A percentile compares a stretch with the other conserved stretches of the same genome.
Conservation (phyloP, 2,113 vertebrate genomes). For the Uria aalge region DNA sequence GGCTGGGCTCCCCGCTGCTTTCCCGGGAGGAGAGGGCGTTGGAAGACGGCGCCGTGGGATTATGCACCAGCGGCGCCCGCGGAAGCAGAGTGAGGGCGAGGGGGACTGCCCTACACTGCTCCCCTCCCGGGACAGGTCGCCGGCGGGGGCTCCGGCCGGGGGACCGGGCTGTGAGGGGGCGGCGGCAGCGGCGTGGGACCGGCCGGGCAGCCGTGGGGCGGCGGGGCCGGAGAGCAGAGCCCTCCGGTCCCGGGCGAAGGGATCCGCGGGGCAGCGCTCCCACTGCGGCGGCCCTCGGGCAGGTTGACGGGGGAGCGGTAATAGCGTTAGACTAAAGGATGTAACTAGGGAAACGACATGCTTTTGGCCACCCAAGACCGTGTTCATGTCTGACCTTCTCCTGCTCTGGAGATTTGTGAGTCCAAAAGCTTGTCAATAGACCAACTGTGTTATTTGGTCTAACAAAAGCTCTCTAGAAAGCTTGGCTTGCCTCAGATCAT, state of each 20-base stretch:
- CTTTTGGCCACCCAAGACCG: neutral
- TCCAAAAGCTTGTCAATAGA: neutral
- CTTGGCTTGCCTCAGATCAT: neutral
- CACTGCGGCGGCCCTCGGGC: neutral
- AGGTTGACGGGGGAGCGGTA: neutral
- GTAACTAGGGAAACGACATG: neutral
- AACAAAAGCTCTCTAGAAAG: neutral
- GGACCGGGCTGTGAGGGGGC: neutral
- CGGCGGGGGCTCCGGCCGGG: neutral
- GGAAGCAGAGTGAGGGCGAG: neutral
- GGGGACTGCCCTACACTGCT: neutral
- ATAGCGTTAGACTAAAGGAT: too few species aligned
- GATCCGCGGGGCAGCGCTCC: neutral
- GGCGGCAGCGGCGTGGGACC: neutral
- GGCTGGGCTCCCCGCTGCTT: neutral
- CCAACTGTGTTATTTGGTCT: neutral
- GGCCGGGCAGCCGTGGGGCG: neutral
- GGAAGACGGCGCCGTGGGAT: neutral
- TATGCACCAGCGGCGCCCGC: neutral
- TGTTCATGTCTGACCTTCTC: neutral
- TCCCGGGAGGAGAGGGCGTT: neutral
- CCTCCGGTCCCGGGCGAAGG: neutral
- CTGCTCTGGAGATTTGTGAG: neutral
- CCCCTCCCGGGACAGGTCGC: neutral
- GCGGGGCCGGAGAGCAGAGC: neutral